A percentile compares a stretch with the other conserved stretches of the same genome.
Conservation (phyloP, 1,140 invertebrate genomes). For the Ceratina japonica region DNA sequence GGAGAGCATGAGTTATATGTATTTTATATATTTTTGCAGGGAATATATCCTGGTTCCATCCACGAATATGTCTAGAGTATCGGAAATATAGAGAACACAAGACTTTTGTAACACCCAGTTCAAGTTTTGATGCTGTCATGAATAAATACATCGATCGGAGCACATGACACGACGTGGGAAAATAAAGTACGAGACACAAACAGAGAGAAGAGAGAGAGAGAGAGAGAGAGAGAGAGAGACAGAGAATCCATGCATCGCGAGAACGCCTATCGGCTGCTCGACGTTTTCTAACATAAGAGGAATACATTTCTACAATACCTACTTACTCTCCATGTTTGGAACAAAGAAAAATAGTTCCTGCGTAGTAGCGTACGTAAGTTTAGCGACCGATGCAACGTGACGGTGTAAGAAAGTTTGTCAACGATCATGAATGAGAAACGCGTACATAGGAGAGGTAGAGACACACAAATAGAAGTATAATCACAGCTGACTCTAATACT, state of each 20-base stretch:
- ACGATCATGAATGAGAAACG: conserved; percentile 2
- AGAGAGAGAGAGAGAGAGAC: no score
- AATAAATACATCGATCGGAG: conserved; percentile 35
- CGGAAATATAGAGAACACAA: background rate
- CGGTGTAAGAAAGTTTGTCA: background rate
- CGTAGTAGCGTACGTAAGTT: background rate
- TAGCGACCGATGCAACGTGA: background rate
- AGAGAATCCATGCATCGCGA: conserved; percentile 28
- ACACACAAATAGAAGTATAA: no score
- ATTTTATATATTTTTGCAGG: no score
- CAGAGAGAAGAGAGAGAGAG: no score
- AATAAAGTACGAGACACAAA: conserved; percentile 22
- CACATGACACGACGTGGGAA: conserved; percentile 24
- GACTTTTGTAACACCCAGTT: background rate
- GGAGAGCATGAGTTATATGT: no score
- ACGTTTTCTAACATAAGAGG: background rate
- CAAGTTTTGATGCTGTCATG: background rate
- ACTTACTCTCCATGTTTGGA: background rate
- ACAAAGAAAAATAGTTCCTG: no score
- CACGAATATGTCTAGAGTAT: no score
- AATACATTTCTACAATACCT: background rate
- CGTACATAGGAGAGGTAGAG: background rate
- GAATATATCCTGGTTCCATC: no score
- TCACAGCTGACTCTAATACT: no score
- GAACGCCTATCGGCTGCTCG: conserved; percentile 1